Evolutionary conservation across 2,797 vertebrate species (phyloP).

Genomic region (Siniperca scherzeri): DNA sequence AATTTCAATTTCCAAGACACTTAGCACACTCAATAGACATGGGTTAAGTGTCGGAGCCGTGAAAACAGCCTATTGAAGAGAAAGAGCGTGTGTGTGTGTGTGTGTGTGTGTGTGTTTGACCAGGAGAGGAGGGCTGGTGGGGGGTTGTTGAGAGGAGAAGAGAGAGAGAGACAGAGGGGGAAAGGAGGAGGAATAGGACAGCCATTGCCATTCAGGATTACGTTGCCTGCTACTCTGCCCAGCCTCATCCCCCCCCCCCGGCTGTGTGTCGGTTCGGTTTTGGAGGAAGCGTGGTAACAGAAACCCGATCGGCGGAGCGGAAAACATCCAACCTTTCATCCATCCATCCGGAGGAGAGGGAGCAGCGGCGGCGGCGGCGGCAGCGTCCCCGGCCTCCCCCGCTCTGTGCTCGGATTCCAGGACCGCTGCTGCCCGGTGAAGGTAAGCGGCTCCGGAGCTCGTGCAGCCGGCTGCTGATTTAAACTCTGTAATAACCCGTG

Average conservation of each 20-base stretch:
- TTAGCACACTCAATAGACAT: slow-evolving; percentile 52
- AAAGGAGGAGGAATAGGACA: slow-evolving; percentile 64
- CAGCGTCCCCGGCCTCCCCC: slow-evolving; percentile 66
- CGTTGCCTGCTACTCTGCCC: slow-evolving; percentile 47
- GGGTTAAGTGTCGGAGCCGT: slow-evolving; percentile 66
- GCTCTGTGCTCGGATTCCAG: slow-evolving; percentile 70
- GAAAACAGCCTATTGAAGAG: slow-evolving; percentile 53
- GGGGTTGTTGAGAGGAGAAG: slow-evolving; percentile 55
- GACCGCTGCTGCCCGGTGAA: slow-evolving; percentile 74
- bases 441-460: slow-evolving; percentile 74
- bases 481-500: neutral
- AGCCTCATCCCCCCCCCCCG: slow-evolving; percentile 22
- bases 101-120: neutral
- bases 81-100: slow-evolving; percentile 12
- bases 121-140: slow-evolving; percentile 56
- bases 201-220: slow-evolving; percentile 79
- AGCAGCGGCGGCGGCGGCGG: slow-evolving; percentile 48
- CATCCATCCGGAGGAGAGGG: slow-evolving; percentile 56
- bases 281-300: neutral
- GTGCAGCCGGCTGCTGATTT: neutral
- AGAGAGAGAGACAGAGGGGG: slow-evolving; percentile 31
- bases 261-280: slow-evolving; percentile 21
- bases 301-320: slow-evolving; percentile 24
- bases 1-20: slow-evolving; percentile 63
- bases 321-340: slow-evolving; percentile 9